Base-by-base conservation (phyloP, 2,113 vertebrate genomes). In the Ardeotis arabs region DNA sequence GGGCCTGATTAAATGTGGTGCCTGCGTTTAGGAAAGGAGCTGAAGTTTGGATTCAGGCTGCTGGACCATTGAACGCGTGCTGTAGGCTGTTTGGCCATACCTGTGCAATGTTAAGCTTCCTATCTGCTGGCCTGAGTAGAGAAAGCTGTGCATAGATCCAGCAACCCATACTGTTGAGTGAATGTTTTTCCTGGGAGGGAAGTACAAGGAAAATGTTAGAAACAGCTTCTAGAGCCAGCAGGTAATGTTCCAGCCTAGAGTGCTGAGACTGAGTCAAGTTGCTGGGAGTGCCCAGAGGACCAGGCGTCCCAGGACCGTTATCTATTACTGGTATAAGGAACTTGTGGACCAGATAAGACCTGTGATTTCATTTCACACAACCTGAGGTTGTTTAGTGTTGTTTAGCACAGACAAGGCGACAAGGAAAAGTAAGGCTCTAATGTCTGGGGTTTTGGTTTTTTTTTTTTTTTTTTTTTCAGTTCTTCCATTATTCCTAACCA, bases 371-470 rank as follows among this genome's bases (percentile, higher is more conserved):
- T 89, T 81, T 93, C 21, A 35, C 2, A 7, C 53, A 23, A 49
- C 33, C 16, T 62, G 37, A 66, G 6, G 9, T 64, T 60, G 12
- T 10, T 81, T 82, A 27, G n/a, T 69, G 90, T 84, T 74, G 2
- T 60, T 66, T 77, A 56, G 13, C 2, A 3, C 8, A 87, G 21
- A 3, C n/a, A 84, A 87, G 12, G 17, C 8, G 21, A 67, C 52
- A 45, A 58, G 24, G 6, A 25, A 88, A 88, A 69, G 6, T 44
- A 74, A 66, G 33, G 5, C 13, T 47, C 12, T 81, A 14, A 52
- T 23, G 3, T 70, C 60, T 74, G 33, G 5, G 12, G 0, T 0
- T 22, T 23, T 41, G 41, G 41, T 8, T 39, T 39, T 21, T 49
- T 20, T n/a, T 23, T 50, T 25, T 45, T 82, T 82, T 63, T 8